phyloP scores from a whole-genome alignment of 2,113 vertebrate species.

The Coracopsis vasa region DNA sequence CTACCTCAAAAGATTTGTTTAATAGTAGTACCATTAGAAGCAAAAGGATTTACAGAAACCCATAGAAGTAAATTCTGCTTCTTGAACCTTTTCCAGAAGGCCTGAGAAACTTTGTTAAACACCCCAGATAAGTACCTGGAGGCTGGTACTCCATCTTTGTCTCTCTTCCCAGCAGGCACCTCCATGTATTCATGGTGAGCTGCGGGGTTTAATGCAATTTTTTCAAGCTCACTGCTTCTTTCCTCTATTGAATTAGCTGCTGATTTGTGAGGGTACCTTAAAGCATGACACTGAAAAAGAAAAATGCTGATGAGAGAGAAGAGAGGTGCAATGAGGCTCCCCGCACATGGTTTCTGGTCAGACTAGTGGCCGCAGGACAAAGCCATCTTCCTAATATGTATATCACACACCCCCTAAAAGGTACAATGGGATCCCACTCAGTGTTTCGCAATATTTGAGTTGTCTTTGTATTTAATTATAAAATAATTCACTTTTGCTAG shows the following conservation, averaged over 20 bases:
- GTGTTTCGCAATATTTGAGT: slow-evolving; percentile 4
- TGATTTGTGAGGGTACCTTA: background rate
- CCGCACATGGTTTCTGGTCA: background rate
- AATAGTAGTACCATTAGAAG: background rate
- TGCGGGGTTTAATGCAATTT: background rate
- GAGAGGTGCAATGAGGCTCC: background rate
- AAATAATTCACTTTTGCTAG: background rate
- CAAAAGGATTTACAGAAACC: background rate
- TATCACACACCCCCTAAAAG: background rate
- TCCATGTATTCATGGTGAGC: background rate
- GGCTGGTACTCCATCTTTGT: background rate
- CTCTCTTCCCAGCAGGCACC: background rate
- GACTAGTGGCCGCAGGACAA: background rate
- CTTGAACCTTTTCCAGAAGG: background rate
- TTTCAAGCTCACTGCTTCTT: background rate
- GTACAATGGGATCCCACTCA: background rate
- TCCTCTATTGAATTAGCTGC: background rate
- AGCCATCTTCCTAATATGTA: background rate
- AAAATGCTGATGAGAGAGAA: background rate
- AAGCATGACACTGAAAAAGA: background rate
- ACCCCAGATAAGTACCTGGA: too few species aligned
- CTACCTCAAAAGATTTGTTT: background rate
- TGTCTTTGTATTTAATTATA: slow-evolving; percentile 9
- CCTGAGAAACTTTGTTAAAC: background rate
- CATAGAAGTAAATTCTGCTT: background rate